phyloP scores from a whole-genome alignment of 2,113 vertebrate genomes.

The Phoenicopterus ruber region DNA sequence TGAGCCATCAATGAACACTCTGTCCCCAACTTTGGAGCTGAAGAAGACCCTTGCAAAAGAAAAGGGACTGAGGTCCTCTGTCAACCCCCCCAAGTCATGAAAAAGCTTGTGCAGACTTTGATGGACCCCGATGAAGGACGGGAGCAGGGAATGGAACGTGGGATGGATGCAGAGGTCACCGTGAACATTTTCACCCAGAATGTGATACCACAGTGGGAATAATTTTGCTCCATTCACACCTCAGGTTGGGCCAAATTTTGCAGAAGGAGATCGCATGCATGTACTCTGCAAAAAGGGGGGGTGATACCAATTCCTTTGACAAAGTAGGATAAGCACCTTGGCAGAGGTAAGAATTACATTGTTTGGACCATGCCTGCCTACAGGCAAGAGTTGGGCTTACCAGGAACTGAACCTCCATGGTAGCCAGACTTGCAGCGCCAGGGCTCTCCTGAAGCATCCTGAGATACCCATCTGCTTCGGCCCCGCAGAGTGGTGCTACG shows the following conservation, averaged over 20 bases:
- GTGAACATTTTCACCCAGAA: neutral
- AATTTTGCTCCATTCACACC: neutral
- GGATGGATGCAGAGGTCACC: neutral
- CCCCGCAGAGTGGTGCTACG: neutral
- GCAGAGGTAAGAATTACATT: neutral
- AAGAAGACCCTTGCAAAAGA: neutral
- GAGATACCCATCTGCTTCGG: neutral
- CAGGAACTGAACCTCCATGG: neutral
- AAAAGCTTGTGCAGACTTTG: neutral
- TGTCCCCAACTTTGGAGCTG: neutral
- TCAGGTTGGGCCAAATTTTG: neutral
- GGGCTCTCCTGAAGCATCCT: neutral
- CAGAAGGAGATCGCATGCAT: neutral
- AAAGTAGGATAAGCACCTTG: neutral
- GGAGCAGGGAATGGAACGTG: accelerated
- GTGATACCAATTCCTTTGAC: neutral
- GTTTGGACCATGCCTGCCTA: neutral
- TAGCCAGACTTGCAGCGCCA: neutral
- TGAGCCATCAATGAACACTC: neutral
- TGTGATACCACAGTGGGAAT: accelerated
- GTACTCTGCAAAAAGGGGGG: neutral
- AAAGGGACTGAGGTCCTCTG: neutral
- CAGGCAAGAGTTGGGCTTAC: neutral
- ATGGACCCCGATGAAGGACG: accelerated
- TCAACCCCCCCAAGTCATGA: neutral